phyloP scores from a whole-genome alignment of 2,888 invertebrate species.

The Unio delphinus region DNA sequence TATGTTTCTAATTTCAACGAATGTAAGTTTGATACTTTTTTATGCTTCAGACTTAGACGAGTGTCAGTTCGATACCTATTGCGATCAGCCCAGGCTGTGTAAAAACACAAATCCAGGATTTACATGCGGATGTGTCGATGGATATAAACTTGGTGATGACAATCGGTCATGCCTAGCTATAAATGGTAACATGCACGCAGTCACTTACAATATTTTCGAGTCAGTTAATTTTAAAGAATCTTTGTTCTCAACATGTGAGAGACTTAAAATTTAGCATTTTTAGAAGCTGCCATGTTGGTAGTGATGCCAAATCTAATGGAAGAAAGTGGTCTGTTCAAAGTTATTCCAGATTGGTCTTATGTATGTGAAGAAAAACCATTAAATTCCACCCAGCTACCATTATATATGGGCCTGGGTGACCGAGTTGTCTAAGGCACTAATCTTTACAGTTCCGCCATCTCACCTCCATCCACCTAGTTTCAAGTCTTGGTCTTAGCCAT shows the following conservation, averaged over 20 bases:
- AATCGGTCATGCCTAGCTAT: constrained; percentile 76
- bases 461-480: no score
- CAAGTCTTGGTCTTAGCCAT: no score
- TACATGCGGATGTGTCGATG: constrained; percentile 82
- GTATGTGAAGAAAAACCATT: no score
- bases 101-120: constrained; percentile 77
- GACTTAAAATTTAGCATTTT: constrained; percentile 74
- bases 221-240: constrained; percentile 78
- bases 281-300: no score
- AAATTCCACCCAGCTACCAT: no score
- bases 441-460: no score
- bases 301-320: neutral
- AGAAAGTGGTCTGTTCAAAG: neutral
- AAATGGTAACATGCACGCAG: constrained; percentile 76
- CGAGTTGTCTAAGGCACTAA: no score
- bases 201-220: constrained; percentile 73
- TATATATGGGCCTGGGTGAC: no score
- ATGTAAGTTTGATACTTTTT: constrained; percentile 7
- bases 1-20: constrained; percentile 14
- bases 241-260: constrained; percentile 80
- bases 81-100: constrained; percentile 62
- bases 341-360: no score
- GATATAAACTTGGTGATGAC: constrained; percentile 78
- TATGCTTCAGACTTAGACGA: constrained; percentile 81
- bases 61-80: constrained; percentile 79